Evolutionary conservation across 2,888 invertebrate species (phyloP).

Genomic region (Ochropacha duplaris): DNA sequence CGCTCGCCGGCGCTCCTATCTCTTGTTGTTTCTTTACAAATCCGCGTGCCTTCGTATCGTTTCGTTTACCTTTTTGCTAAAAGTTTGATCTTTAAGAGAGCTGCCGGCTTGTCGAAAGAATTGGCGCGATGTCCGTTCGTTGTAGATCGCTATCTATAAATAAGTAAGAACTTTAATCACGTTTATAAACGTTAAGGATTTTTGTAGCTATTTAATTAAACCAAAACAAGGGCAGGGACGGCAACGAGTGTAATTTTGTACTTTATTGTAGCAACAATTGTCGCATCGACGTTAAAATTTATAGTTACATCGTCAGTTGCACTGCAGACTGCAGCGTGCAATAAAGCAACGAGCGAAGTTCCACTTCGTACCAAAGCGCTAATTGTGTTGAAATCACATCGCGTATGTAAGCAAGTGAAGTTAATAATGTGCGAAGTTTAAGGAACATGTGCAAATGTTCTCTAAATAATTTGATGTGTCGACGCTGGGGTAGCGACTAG

Average conservation of each 20-base stretch:
- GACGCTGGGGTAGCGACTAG: slow-evolving; percentile 43
- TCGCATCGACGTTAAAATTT: slow-evolving; percentile 39
- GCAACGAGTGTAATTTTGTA: background rate
- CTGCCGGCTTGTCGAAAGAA: slow-evolving; percentile 54
- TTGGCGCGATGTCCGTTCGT: slow-evolving; percentile 37
- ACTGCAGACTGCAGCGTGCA: slow-evolving; percentile 18
- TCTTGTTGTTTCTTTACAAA: slow-evolving; percentile 69
- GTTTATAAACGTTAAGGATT: background rate
- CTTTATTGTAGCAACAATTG: background rate
- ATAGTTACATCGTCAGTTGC: slow-evolving; percentile 44
- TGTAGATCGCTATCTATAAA: slow-evolving; percentile 32
- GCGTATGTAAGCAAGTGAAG: slow-evolving; percentile 26
- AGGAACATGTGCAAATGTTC: slow-evolving; percentile 54
- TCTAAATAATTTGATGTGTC: slow-evolving; percentile 59
- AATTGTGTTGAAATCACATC: slow-evolving; percentile 41
- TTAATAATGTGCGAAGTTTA: slow-evolving; percentile 46
- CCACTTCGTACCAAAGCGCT: slow-evolving; percentile 29
- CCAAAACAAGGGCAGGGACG: background rate
- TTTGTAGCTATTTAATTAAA: background rate
- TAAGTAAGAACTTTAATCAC: slow-evolving; percentile 17
- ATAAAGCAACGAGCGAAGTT: slow-evolving; percentile 28
- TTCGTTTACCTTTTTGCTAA: slow-evolving; percentile 59
- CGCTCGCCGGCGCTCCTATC: slow-evolving; percentile 40
- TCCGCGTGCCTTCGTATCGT: slow-evolving; percentile 64
- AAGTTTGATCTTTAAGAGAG: slow-evolving; percentile 60